Base-by-base conservation (phyloP, 2,888 invertebrate species). In the Chloroclysta siterata region DNA sequence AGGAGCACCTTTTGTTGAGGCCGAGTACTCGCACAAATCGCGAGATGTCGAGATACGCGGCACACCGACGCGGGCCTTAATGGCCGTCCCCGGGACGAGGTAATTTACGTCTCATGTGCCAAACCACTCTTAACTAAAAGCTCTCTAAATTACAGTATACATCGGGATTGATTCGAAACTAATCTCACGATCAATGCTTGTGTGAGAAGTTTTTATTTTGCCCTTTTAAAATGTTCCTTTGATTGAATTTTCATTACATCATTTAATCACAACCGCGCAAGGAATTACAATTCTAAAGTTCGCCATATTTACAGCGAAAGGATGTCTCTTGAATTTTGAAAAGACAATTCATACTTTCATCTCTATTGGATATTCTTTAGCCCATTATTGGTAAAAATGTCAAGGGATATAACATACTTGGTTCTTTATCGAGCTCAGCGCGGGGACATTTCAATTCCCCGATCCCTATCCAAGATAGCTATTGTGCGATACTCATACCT, bases 41-140 rank as follows among this genome's bases (percentile, higher is more conserved):
- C 85, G 76, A 90, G 90, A 91, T 91, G 83, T 76, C 79, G 73
- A 87, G 92, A 92, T 92, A 91, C 83, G 88, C 80, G 78, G 88
- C 88, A 87, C 90, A 88, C 75, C 47, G 54, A 59, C 88, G 85
- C 85, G 83, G 83, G 74, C 77, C 87, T 83, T 91, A 92, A 90
- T 89, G 87, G 88, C 86, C 84, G 84, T 85, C 87, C 86, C 86
- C 83, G 79, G 84, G 81, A 84, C 75, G 76, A 84, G 83, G 87
- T 88, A 91, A 92, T 91, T 92, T 92, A 92, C 88, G 88, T 90
- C 87, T 87, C 86, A 88, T 88, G 88, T 91, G 91, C 90, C 86
- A 89, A 91, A 87, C 88, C 87, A 87, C 88, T 88, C 84, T 89
- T 88, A 87, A 89, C 90, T 90, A 90, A 91, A 90, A 91, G 89